Conservation (phyloP, 2,797 vertebrate genomes). For the Thamnophis elegans region DNA sequence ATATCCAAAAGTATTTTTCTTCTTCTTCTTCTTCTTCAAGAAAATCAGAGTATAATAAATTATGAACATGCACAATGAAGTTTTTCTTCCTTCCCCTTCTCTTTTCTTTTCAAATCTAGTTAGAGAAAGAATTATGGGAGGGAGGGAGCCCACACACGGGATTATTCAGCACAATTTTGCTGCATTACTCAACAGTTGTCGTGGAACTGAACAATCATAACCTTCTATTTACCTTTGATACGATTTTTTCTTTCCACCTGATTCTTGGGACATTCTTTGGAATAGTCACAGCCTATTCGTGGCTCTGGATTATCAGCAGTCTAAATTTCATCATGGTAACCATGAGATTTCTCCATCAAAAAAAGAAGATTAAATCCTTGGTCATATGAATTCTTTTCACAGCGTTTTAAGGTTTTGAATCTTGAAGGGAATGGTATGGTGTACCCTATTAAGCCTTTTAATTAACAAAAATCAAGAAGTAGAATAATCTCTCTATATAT, state of each 20-base stretch:
- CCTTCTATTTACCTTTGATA: neutral
- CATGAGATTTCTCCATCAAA: neutral
- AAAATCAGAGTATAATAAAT: neutral
- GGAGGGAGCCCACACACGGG: neutral
- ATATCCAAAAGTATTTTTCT: neutral
- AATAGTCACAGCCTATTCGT: neutral
- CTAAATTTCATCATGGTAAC: neutral
- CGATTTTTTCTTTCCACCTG: neutral
- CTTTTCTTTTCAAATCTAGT: neutral
- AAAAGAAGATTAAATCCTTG: neutral
- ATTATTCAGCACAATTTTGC: neutral
- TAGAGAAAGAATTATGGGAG: neutral
- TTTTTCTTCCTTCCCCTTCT: neutral
- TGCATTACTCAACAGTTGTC: neutral
- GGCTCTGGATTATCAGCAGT: neutral
- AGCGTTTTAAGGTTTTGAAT: neutral
- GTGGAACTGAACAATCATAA: neutral
- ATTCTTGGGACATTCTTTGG: neutral
- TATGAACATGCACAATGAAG: neutral
- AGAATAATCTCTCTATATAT: neutral
- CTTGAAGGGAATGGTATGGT: neutral
- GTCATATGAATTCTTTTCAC: neutral
- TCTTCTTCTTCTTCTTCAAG: neutral
- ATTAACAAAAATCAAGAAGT: neutral
- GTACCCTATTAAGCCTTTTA: neutral